phyloP scores from a whole-genome alignment of 2,888 invertebrate species.

The Drosophila leonis region DNA sequence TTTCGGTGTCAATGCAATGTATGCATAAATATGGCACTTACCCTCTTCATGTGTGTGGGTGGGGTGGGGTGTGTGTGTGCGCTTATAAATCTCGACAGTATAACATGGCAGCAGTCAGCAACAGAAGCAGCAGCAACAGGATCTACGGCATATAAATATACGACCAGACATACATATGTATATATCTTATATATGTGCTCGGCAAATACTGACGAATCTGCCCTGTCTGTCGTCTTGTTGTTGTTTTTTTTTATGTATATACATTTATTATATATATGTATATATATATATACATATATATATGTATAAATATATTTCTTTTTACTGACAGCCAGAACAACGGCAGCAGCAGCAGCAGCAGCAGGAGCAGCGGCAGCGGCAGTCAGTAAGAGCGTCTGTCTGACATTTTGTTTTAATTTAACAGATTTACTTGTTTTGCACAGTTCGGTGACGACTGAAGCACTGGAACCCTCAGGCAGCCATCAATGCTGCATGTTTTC shows the following conservation, averaged over 20 bases:
- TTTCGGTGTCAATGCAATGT: conserved; percentile 52
- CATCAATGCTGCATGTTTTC: conserved; percentile 59
- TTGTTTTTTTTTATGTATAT: not conserved
- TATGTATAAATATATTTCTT: conserved; percentile 26
- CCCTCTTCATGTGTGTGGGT: conserved; percentile 10
- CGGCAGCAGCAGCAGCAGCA: not conserved
- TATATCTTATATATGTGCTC: conserved; percentile 8
- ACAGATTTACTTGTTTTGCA: conserved; percentile 68
- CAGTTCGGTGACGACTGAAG: conserved; percentile 44
- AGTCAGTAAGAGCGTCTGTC: conserved; percentile 32
- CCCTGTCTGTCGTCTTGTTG: conserved; percentile 16
- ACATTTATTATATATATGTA: not conserved
- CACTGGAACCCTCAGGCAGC: conserved; percentile 35
- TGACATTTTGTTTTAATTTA: conserved; percentile 76
- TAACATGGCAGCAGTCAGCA: conserved; percentile 54
- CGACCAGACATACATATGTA: conserved; percentile 10
- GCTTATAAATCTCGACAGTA: conserved; percentile 54
- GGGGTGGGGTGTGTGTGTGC: conserved; percentile 17
- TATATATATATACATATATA: conserved; percentile 23
- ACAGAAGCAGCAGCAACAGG: conserved; percentile 45
- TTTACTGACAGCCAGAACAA: conserved; percentile 19
- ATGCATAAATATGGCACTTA: conserved; percentile 55
- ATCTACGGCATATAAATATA: conserved; percentile 40
- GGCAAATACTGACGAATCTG: conserved; percentile 45
- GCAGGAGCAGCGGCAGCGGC: not conserved